A percentile compares a stretch with the other conserved stretches of the same genome.
Conservation (phyloP, 2,797 vertebrate species). For the Malurus splendens region DNA sequence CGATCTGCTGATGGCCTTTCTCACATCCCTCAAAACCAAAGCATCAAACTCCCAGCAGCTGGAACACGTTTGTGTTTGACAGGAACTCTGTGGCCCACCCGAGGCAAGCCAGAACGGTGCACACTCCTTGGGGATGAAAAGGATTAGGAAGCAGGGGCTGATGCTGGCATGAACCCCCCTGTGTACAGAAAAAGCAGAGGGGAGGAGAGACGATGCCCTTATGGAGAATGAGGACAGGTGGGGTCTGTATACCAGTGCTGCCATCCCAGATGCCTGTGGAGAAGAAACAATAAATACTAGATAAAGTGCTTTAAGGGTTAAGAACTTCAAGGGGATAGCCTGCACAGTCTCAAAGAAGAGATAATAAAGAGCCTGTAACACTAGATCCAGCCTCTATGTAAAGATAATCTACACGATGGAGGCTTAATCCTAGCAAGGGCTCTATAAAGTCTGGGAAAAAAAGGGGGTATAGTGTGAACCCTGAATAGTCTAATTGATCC, state of each 20-base stretch:
- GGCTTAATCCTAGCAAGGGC: conserved; percentile 52
- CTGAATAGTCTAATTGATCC: conserved; percentile 46
- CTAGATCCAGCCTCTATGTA: conserved; percentile 52
- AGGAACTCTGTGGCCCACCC: neutral
- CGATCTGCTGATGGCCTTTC: neutral
- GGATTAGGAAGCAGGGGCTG: neutral
- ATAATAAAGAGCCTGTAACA: conserved; percentile 58
- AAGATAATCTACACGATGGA: conserved; percentile 60
- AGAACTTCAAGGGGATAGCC: conserved; percentile 58
- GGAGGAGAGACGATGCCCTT: neutral
- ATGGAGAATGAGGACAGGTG: conserved; percentile 15
- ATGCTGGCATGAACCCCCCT: neutral
- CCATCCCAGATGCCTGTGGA: conserved; percentile 50
- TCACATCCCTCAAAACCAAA: neutral
- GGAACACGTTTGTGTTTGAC: conserved; percentile 7
- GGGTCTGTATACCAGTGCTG: conserved; percentile 9
- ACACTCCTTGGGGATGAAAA: neutral
- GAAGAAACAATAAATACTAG: conserved; percentile 63
- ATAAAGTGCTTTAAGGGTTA: conserved; percentile 56
- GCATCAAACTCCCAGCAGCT: neutral
- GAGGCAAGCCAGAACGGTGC: neutral
- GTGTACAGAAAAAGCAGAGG: neutral
- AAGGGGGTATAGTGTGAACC: conserved; percentile 26
- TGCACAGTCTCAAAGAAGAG: conserved; percentile 47
- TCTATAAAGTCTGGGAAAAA: conserved; percentile 34